phyloP scores from a whole-genome alignment of 2,113 vertebrate genomes.

The Emberiza fucata region DNA sequence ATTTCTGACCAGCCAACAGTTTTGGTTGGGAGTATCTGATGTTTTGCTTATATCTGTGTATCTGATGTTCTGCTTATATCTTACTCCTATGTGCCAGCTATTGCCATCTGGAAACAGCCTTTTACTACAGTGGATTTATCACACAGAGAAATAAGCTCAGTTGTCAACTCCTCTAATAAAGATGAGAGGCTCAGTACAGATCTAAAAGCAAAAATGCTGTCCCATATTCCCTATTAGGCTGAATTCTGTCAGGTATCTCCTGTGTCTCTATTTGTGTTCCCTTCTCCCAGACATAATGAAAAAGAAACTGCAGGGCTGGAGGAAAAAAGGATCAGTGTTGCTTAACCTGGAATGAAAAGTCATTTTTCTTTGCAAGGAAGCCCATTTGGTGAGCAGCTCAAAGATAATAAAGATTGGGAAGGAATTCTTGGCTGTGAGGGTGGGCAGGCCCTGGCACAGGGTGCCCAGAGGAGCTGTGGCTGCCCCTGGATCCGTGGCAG shows the following conservation, averaged over 20 bases:
- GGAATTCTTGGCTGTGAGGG: not conserved
- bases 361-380: not conserved
- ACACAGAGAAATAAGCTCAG: not conserved
- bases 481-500: not conserved
- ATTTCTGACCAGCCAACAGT: not conserved
- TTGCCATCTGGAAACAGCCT: not conserved
- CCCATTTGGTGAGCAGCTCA: not conserved
- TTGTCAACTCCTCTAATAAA: slow-evolving; percentile 26
- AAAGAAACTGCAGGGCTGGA: not conserved
- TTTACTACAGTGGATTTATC: not conserved
- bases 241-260: not conserved
- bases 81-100: not conserved
- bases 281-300: not conserved
- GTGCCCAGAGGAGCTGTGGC: not conserved
- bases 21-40: not conserved
- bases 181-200: not conserved
- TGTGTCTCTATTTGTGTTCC: not conserved
- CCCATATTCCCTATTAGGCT: not conserved
- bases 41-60: not conserved
- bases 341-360: not conserved
- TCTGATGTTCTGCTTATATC: not conserved
- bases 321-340: not conserved
- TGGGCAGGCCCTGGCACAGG: not conserved
- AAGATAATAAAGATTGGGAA: not conserved
- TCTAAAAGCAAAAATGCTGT: not conserved